phyloP scores from a whole-genome alignment of 2,888 invertebrate genomes.

The Amphipoea lucens region DNA sequence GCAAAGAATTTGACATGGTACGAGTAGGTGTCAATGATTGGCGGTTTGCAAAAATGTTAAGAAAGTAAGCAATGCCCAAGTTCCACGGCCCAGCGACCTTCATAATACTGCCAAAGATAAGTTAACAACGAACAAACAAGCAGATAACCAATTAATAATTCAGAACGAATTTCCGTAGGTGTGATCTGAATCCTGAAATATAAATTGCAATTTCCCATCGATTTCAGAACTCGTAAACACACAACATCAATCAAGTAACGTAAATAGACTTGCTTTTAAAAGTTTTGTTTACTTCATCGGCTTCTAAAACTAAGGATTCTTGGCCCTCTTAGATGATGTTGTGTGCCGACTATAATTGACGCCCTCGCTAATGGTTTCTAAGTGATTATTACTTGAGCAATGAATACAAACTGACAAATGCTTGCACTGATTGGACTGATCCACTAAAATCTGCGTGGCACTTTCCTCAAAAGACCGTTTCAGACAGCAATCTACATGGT shows the following conservation, averaged over 20 bases:
- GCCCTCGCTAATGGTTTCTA: too few species aligned
- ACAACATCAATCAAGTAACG: slow-evolving; percentile 66
- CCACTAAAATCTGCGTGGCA: too few species aligned
- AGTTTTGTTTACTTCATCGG: slow-evolving; percentile 57
- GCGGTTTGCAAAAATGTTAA: too few species aligned
- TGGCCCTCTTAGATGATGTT: too few species aligned
- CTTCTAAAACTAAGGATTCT: slow-evolving; percentile 32
- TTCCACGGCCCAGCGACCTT: too few species aligned
- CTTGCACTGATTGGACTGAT: too few species aligned
- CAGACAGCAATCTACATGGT: too few species aligned
- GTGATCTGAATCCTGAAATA: slow-evolving; percentile 5
- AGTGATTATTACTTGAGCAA: too few species aligned
- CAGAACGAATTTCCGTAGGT: slow-evolving; percentile 8
- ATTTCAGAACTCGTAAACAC: slow-evolving; percentile 52
- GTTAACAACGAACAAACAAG: slow-evolving; percentile 13
- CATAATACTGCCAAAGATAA: not conserved
- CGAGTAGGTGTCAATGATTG: not conserved
- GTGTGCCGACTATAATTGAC: too few species aligned
- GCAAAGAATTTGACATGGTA: not conserved
- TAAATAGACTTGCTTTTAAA: slow-evolving; percentile 55
- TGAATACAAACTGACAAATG: too few species aligned
- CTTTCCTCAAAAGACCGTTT: too few species aligned
- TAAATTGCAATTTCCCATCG: slow-evolving; percentile 57
- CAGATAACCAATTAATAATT: slow-evolving; percentile 16
- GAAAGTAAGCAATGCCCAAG: not conserved